Evolutionary conservation across 2,888 invertebrate species (phyloP).

Genomic region (Xestia xanthographa): DNA sequence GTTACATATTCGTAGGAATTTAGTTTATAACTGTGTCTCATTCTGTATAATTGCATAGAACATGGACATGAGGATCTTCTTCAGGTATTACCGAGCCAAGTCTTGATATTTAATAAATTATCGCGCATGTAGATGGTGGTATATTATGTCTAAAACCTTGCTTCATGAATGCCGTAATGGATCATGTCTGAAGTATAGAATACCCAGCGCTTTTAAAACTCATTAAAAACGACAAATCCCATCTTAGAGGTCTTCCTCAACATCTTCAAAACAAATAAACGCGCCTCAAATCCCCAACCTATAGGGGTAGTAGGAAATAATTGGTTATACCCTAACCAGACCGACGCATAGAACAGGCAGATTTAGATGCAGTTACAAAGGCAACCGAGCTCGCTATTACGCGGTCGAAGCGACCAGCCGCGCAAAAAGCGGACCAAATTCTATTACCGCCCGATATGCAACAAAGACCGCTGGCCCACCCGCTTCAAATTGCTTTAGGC

Average conservation of each 20-base stretch:
- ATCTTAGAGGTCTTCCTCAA: background rate
- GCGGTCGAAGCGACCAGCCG: conserved; percentile 81
- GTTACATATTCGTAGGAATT: background rate
- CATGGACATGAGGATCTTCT: conserved; percentile 5
- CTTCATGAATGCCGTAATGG: background rate
- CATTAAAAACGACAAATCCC: background rate
- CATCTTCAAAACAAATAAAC: conserved; percentile 17
- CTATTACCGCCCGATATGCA: conserved; percentile 90
- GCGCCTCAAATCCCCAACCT: conserved; percentile 11
- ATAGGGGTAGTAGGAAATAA: conserved; percentile 69
- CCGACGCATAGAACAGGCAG: conserved; percentile 79
- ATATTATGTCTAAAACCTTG: background rate
- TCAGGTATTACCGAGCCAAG: too few species aligned
- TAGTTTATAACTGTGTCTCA: background rate
- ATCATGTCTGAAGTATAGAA: background rate
- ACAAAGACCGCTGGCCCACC: conserved; percentile 88
- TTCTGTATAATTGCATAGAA: conserved; percentile 1
- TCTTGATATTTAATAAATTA: background rate
- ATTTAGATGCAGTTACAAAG: conserved; percentile 89
- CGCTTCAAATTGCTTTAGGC: conserved; percentile 90
- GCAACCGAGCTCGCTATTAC: conserved; percentile 87
- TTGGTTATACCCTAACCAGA: conserved; percentile 78
- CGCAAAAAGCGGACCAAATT: conserved; percentile 90
- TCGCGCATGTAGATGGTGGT: background rate
- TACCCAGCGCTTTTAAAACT: too few species aligned